Evolutionary conservation across 2,113 vertebrate species (phyloP), one percentile per base, ranked within the genome.

Genomic region (Notothenia rossii): DNA sequence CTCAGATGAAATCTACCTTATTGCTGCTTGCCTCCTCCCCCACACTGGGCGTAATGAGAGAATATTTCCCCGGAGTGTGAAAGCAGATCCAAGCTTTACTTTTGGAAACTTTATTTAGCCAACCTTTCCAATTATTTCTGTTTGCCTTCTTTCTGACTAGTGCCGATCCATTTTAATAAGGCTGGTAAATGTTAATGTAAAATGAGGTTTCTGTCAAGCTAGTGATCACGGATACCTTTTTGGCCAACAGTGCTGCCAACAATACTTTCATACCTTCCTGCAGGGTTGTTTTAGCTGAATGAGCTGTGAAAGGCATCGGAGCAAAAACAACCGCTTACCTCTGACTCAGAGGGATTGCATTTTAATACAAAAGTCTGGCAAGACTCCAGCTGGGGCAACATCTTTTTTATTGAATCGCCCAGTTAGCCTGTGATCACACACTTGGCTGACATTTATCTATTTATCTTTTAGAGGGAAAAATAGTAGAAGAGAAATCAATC

Each of bases 1-100:
- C 82, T 82, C 1, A 33, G 74, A 90, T 93, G 88, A 94, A 93
- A 92, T 90, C 86, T 65, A 81, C 86, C 78, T 93, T 94, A 94
- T 95, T 94, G 91, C 93, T 60, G 79, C 90, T 80, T 84, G 72
- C 72, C 45, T 83, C 89, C 90, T 86, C 85, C 84, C 86, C 81
- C 80, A 84, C 85, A 82, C 40, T 60, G 60, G 25, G 55, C 55
- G 64, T 94, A 94, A 95, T 92, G 91, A 94, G 89, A 92, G 86
- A 93, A 93, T 93, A 95, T 95, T 95, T 94, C 95, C 94, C 94
- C 75, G 22, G 93, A 83, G 94, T 84, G 72, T 17, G 77, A 70
- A 79, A 91, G 75, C 83, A 76, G 80, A 90, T 85, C 81, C 72
- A 73, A 85, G 90, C 80, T 89, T 83, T 87, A 90, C 88, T 90